These are phyloP conservation scores for Neoascia interrupta DNA, from an alignment of 2,888 invertebrate genomes.

Conservation along the genomic window DNA sequence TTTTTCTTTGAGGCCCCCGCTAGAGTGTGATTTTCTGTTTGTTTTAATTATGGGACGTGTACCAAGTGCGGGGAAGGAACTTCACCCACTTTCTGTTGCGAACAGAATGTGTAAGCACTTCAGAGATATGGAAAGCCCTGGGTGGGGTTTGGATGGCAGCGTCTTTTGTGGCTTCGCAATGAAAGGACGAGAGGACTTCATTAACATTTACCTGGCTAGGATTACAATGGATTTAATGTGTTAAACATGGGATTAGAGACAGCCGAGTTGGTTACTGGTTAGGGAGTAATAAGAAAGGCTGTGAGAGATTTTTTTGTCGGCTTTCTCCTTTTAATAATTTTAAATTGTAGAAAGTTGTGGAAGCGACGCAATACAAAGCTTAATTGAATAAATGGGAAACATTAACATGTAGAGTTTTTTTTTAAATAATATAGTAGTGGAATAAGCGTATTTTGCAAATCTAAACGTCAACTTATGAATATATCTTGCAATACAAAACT, in stretches of 20 bases:
- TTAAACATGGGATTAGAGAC: conserved; percentile 62
- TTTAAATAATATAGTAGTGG: no score
- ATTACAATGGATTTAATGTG: conserved; percentile 68
- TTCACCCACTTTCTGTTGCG: conserved; percentile 48
- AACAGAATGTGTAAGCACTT: conserved; percentile 58
- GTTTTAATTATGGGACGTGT: conserved; percentile 61
- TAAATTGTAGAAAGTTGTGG: conserved; percentile 49
- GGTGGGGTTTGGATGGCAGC: conserved; percentile 52
- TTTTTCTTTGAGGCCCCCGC: conserved; percentile 16
- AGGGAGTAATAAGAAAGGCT: conserved; percentile 7
- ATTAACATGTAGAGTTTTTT: no score
- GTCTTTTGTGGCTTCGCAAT: conserved; percentile 57
- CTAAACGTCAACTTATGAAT: no score
- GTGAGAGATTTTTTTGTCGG: not conserved
- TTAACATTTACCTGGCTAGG: conserved; percentile 68
- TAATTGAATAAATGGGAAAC: no score
- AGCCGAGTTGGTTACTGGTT: conserved; percentile 29
- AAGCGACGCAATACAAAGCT: no score
- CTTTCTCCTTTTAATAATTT: conserved; percentile 40
- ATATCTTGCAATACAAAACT: no score
- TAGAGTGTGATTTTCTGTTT: conserved; percentile 65
- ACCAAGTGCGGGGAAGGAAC: not conserved
- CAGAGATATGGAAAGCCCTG: not conserved
- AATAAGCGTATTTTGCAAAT: no score
- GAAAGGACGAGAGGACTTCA: conserved; percentile 61